phyloP scores from a whole-genome alignment of 2,113 vertebrate species.

The Nesospiza acunhae region DNA sequence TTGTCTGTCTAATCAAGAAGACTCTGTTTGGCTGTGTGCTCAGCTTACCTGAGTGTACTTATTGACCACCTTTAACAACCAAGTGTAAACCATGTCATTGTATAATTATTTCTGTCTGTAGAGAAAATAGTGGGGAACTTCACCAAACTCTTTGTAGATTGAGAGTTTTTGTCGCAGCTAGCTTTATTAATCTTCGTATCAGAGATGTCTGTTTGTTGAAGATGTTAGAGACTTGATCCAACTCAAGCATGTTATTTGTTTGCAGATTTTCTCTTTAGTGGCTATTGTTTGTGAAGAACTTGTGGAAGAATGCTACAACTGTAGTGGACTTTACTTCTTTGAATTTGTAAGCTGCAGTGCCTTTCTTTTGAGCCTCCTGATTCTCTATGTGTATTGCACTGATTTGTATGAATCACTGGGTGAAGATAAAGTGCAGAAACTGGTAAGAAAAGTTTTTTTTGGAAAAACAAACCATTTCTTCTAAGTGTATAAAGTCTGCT shows the following conservation, averaged over 20 bases:
- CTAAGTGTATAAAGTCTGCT: neutral
- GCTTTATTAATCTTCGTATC: neutral
- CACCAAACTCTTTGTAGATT: neutral
- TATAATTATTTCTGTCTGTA: neutral
- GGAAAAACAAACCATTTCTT: neutral
- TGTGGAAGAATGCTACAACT: constrained; percentile 74
- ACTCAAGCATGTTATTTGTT: neutral
- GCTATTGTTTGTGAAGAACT: constrained; percentile 89
- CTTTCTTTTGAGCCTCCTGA: constrained; percentile 83
- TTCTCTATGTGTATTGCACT: constrained; percentile 80
- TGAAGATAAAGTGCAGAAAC: constrained; percentile 56
- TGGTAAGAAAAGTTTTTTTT: constrained; percentile 71
- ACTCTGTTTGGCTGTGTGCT: neutral
- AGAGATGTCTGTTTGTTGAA: neutral
- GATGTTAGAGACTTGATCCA: neutral
- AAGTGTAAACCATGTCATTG: neutral
- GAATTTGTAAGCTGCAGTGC: constrained; percentile 90
- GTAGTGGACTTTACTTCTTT: constrained; percentile 86
- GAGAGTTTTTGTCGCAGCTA: neutral
- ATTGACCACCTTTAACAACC: neutral
- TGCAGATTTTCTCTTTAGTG: constrained; percentile 83
- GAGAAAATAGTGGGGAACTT: neutral
- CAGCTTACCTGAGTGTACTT: neutral
- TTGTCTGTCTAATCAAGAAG: neutral
- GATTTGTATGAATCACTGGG: constrained; percentile 62